Evolutionary conservation across 2,888 invertebrate genomes (phyloP), one percentile per base, ranked within the genome.

Genomic region (Phengaris arion): DNA sequence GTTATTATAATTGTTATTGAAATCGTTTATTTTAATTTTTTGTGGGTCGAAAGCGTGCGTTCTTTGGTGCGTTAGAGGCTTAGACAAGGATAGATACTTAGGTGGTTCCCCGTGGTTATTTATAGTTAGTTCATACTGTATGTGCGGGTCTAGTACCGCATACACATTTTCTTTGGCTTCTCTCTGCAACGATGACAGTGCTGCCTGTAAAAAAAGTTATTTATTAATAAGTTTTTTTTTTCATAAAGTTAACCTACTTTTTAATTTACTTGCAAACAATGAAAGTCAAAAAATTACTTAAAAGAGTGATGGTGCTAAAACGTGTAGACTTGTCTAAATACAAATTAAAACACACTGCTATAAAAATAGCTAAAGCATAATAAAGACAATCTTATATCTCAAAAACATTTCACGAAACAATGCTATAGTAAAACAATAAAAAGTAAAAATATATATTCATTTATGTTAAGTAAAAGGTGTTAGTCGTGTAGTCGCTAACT

Each of bases 151-250:
- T 82, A 94, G 83, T 81, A 94, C 91, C 88, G 94, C 93, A 89
- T 94, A 94, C 78, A 94, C 93, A 86, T 94, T 94, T 86, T 94
- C 94, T 92, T 94, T 94, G 90, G 94, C 93, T 92, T 91, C 90
- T 89, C 86, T 89, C 87, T 92, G 93, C 89, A 93, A 86, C 86
- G 93, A 89, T 84, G 90, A 84, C 80, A 92, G 85, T 84, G 92
- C 90, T 85, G 92, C 93, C 94, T 94, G 85, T 2, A 83, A 45
- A 59, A 4, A 59, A 59, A 57, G 22, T 59, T 59, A 5, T 8
- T 15, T 57, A 9, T 57, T 57, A 22, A 59, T 9, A 22, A 59
- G 10, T 4, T 10, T 22, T 1, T 10, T 1, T 59, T 22, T 8
- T 9, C 10, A 5, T 59, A 2, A 59, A 22, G 9, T 10, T 0